Evolutionary conservation across 1,140 invertebrate species (phyloP).

Genomic region (Pogonomyrmex californicus): DNA sequence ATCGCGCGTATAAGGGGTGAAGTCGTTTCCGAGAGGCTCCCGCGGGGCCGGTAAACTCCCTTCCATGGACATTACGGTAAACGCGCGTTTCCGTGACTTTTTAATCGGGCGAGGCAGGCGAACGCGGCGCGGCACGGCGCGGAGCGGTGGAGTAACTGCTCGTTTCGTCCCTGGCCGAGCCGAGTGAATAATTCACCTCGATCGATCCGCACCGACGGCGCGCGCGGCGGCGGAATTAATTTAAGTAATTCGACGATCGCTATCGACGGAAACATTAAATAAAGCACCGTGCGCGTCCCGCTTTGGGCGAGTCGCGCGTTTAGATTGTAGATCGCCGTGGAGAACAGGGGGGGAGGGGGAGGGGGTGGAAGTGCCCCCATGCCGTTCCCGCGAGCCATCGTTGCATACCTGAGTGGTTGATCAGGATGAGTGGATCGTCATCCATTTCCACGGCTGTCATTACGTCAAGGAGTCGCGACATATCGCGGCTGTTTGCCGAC

Average conservation of each 20-base stretch:
- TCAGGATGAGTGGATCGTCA: slow-evolving; percentile 78
- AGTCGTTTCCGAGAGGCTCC: slow-evolving; percentile 75
- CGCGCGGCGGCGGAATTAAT: slow-evolving; percentile 72
- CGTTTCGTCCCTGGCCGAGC: slow-evolving; percentile 45
- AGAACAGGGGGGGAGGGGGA: background rate
- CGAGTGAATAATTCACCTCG: slow-evolving; percentile 68
- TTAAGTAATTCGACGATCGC: slow-evolving; percentile 78
- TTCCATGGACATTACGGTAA: slow-evolving; percentile 65
- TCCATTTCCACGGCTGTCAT: slow-evolving; percentile 73
- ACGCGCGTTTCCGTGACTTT: slow-evolving; percentile 66
- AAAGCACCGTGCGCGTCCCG: slow-evolving; percentile 71
- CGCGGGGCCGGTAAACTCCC: slow-evolving; percentile 63
- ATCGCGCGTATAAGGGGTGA: slow-evolving; percentile 58
- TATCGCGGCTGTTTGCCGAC: slow-evolving; percentile 52
- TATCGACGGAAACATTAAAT: slow-evolving; percentile 81
- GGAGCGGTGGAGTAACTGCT: slow-evolving; percentile 18
- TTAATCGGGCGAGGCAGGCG: slow-evolving; percentile 45
- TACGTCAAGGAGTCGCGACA: slow-evolving; percentile 62
- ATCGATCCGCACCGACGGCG: slow-evolving; percentile 65
- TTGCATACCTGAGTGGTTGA: slow-evolving; percentile 83
- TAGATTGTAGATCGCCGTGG: slow-evolving; percentile 76
- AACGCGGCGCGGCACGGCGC: background rate
- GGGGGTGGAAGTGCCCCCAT: too few relatives aligned
- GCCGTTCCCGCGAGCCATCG: slow-evolving; percentile 74
- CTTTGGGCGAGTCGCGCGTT: slow-evolving; percentile 65